Evolutionary conservation across 2,888 invertebrate species (phyloP), one percentile per base, ranked within the genome.

Genomic region (Eulithis testata): DNA sequence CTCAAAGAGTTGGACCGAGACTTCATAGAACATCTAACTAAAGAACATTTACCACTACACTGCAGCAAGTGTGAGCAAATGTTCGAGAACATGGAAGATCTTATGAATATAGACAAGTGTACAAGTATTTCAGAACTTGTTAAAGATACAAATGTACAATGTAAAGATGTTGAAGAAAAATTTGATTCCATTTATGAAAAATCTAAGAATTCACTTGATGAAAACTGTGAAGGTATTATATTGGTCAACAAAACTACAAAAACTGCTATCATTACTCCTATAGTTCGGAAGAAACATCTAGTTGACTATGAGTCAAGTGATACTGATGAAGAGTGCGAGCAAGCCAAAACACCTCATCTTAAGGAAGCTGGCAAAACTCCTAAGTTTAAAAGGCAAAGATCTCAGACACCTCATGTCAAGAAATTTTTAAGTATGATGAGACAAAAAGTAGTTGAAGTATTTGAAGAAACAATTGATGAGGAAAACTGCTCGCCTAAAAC

Each of bases 291-390:
- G 37, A 86, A 86, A 54, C 66, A 85, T 77, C 65, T 92, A 49
- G 92, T 93, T 1, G 92, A 92, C 80, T 93, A 92, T 52, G 91
- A 89, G 57, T 86, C 81, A 0, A 92, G 89, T 74, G 91, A 85
- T 11, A 84, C 80, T 55, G 90, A 91, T 58, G 75, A 79, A 6
- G 63, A 73, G n/a, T 4, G 12, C 68, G 60, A 58, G 6, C 74
- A 78, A 11, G 60, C 65, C n/a, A 72, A 70, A 36, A 90, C 87
- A 3, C 85, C 85, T 11, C 79, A 87, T 76, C 82, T 83, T 1
- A 85, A 77, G 60, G 27, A 75, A 3, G 78, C 71, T 27, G 78
- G 84, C 1, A 91, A 90, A 80, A 87, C 89, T 8, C 88, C 90
- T 7, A 86, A 76, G 54, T 31, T 76, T 0, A 89, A 88, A 52